phyloP scores from a whole-genome alignment of 2,797 vertebrate species.

The Poecilia picta region DNA sequence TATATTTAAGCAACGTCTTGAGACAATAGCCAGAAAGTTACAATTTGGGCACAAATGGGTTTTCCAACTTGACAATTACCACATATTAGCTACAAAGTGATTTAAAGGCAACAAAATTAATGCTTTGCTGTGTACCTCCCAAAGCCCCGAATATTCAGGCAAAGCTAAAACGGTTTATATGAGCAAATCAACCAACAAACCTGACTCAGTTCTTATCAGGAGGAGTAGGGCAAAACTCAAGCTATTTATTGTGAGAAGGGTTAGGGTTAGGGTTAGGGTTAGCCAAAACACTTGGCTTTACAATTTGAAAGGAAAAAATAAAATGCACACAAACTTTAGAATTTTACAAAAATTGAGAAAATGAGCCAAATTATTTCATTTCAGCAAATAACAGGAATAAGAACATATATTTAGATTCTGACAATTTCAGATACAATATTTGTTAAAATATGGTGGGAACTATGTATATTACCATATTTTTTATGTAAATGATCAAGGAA shows the following conservation, averaged over 20 bases:
- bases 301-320: background rate
- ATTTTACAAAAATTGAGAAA: background rate
- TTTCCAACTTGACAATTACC: background rate
- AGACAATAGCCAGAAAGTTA: background rate
- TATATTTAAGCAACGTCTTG: background rate
- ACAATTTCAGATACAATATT: background rate
- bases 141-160: background rate
- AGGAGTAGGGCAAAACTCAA: background rate
- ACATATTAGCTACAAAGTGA: background rate
- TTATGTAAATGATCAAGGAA: background rate
- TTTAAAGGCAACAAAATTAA: background rate
- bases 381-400: background rate
- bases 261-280: too few species aligned
- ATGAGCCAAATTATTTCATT: background rate
- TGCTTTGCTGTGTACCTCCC: background rate
- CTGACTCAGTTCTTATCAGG: background rate
- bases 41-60: background rate
- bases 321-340: too few species aligned
- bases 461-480: background rate
- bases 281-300: background rate
- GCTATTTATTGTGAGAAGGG: background rate
- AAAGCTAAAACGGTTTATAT: background rate
- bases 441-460: background rate
- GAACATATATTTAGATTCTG: background rate
- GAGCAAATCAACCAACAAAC: background rate